These are phyloP conservation scores for Bombus confusus DNA, from an alignment of 1,140 invertebrate species.

Conservation along the genomic window DNA sequence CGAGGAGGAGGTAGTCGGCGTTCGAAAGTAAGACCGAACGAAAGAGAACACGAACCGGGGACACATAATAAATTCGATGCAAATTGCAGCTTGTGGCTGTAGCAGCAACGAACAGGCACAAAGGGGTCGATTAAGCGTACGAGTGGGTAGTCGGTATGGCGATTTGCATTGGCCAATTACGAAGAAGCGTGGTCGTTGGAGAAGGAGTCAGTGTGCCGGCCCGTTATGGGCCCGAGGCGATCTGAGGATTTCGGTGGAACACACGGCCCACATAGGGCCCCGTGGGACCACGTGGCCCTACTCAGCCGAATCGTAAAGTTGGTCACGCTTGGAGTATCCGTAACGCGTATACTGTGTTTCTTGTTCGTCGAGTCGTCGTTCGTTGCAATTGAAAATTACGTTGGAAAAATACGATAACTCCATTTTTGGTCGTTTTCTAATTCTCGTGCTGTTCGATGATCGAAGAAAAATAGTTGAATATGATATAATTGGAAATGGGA, in stretches of 20 bases:
- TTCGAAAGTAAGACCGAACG: slow-evolving; percentile 28
- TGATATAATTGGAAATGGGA: too few relatives aligned
- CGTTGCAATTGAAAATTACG: too few relatives aligned
- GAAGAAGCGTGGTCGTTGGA: slow-evolving; percentile 45
- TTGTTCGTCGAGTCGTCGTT: not conserved
- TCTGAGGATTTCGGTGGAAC: slow-evolving; percentile 75
- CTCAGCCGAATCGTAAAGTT: not conserved
- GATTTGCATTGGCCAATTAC: slow-evolving; percentile 58
- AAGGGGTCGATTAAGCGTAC: slow-evolving; percentile 51
- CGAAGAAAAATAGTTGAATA: too few relatives aligned
- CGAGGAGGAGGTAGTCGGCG: not conserved
- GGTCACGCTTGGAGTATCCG: not conserved
- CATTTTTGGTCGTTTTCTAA: too few relatives aligned
- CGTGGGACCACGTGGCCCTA: slow-evolving; percentile 15
- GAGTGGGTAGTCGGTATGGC: slow-evolving; percentile 30
- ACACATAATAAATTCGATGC: slow-evolving; percentile 40
- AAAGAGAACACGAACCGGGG: slow-evolving; percentile 31
- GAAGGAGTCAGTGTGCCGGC: slow-evolving; percentile 78
- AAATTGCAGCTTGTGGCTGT: slow-evolving; percentile 28
- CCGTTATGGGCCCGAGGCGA: slow-evolving; percentile 80
- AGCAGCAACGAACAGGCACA: slow-evolving; percentile 5
- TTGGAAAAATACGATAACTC: too few relatives aligned
- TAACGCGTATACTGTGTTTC: not conserved
- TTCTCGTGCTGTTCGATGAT: too few relatives aligned
- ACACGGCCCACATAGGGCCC: slow-evolving; percentile 71